phyloP scores from a whole-genome alignment of 2,888 invertebrate species.

The Brachypalpus laphriformis region DNA sequence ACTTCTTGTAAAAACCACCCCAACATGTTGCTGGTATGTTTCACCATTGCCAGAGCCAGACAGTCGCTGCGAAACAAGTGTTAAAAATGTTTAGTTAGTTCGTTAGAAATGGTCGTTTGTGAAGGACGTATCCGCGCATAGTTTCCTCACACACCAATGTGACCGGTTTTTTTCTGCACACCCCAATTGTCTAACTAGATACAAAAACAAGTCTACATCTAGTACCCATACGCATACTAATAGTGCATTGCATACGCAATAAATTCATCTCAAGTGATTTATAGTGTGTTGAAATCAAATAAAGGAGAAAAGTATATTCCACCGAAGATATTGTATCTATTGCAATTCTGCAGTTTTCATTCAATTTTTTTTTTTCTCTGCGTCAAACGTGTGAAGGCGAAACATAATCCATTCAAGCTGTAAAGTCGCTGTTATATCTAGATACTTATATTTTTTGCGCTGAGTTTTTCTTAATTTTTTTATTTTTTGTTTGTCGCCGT shows the following conservation, averaged over 20 bases:
- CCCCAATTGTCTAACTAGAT: constrained; percentile 6
- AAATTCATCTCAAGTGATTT: constrained; percentile 27
- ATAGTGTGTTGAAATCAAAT: neutral
- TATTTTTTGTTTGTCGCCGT: constrained; percentile 14
- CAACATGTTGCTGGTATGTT: constrained; percentile 62
- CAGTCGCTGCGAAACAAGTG: constrained; percentile 64
- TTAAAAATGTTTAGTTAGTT: constrained; percentile 65
- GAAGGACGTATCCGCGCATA: constrained; percentile 68
- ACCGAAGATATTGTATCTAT: neutral
- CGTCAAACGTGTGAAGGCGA: neutral
- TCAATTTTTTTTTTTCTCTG: neutral
- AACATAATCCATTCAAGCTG: constrained; percentile 58
- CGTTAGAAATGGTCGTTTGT: constrained; percentile 66
- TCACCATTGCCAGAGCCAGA: neutral
- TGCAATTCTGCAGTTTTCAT: constrained; percentile 17
- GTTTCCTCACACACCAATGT: constrained; percentile 19
- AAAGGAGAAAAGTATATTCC: neutral
- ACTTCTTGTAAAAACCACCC: constrained; percentile 45
- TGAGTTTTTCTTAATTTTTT: constrained; percentile 18
- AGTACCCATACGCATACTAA: constrained; percentile 7
- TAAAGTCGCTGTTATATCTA: constrained; percentile 33
- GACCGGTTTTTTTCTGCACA: constrained; percentile 68
- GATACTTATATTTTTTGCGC: constrained; percentile 45
- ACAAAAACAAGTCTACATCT: constrained; percentile 40
- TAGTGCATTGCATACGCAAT: neutral